phyloP scores from a whole-genome alignment of 2,888 invertebrate genomes.

The Ophion slaviceki region DNA sequence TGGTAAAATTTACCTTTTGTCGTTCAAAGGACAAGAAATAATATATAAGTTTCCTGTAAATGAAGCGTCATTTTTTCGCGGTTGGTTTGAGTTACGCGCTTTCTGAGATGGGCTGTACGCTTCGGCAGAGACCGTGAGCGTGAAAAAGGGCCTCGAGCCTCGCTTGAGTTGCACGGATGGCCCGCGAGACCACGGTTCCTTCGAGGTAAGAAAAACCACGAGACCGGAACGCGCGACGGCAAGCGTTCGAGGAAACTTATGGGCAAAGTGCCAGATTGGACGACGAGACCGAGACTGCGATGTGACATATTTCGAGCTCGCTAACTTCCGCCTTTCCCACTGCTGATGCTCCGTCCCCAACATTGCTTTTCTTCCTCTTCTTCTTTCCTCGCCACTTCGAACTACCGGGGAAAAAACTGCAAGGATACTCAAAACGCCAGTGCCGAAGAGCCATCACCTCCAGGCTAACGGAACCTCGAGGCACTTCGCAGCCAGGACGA shows the following conservation, averaged over 20 bases:
- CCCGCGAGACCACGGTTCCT: neutral
- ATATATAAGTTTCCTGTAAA: neutral
- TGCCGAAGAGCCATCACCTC: conserved; percentile 20
- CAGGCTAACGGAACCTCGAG: conserved; percentile 17
- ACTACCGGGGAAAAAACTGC: conserved; percentile 9
- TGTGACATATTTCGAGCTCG: conserved; percentile 65
- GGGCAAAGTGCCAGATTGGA: conserved; percentile 65
- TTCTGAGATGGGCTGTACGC: neutral
- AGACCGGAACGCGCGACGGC: conserved; percentile 61
- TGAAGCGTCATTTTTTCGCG: neutral
- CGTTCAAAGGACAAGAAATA: neutral
- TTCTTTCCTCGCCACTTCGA: neutral
- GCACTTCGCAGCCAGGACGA: conserved; percentile 39
- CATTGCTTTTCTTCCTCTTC: conserved; percentile 40
- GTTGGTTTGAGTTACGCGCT: neutral
- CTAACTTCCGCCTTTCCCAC: conserved; percentile 51
- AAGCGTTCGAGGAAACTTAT: conserved; percentile 62
- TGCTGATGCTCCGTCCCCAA: conserved; percentile 36
- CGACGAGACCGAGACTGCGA: conserved; percentile 60
- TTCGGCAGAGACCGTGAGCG: neutral
- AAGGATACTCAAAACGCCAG: conserved; percentile 30
- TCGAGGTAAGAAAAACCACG: conserved; percentile 54
- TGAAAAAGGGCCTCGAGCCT: neutral
- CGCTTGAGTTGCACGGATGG: neutral
- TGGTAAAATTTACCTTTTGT: too few relatives aligned